These are phyloP conservation scores for Apistogramma diplotaenia DNA, from an alignment of 2,113 vertebrate genomes.

Conservation along the genomic window DNA sequence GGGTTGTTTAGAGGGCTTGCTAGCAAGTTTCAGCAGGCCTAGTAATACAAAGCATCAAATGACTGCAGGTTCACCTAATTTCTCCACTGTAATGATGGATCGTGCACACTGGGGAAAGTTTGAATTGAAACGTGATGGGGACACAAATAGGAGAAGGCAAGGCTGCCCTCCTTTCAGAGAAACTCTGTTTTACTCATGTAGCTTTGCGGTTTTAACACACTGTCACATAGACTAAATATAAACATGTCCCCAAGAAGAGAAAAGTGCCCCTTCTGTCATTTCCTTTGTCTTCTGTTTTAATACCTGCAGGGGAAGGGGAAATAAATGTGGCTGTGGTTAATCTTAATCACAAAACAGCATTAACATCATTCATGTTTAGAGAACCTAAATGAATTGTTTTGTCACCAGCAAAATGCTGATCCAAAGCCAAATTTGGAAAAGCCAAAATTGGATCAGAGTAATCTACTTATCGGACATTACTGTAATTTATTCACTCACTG, in stretches of 20 bases:
- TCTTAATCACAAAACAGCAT: background rate
- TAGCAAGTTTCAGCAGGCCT: constrained; percentile 21
- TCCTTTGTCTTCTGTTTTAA: background rate
- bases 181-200: background rate
- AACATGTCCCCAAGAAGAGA: background rate
- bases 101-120: background rate
- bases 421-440: background rate
- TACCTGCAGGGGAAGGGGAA: background rate
- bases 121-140: background rate
- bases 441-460: background rate
- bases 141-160: background rate
- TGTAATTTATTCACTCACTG: background rate
- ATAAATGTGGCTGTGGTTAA: fast-evolving
- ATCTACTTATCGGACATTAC: background rate
- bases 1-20: constrained; percentile 32
- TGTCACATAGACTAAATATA: background rate
- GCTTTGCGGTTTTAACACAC: background rate
- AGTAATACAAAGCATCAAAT: constrained; percentile 7
- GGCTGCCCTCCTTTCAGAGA: background rate
- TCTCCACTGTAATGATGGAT: constrained; percentile 14
- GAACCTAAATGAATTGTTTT: background rate
- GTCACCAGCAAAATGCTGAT: background rate
- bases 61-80: constrained; percentile 9
- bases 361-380: background rate
- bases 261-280: background rate